Conservation (phyloP, 1,140 invertebrate species). For the Trachymyrmex cornetzi region DNA sequence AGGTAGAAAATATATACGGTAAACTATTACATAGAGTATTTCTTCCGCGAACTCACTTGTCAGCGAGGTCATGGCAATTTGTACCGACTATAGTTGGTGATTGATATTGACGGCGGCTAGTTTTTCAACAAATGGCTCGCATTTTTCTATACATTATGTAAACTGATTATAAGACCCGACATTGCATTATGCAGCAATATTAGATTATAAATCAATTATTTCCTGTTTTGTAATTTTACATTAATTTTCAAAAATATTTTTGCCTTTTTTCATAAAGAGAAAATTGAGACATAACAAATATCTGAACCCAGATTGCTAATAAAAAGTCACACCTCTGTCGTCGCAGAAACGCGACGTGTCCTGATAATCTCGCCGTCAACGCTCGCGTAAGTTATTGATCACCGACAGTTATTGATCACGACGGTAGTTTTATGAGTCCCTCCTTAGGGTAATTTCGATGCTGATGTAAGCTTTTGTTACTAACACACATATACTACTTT, state of each 20-base stretch:
- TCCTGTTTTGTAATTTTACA: not conserved
- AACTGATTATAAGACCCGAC: not conserved
- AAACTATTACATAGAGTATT: constrained; percentile 29
- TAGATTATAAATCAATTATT: not conserved
- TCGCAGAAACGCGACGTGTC: not conserved
- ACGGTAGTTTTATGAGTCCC: constrained; percentile 16
- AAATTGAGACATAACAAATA: not conserved
- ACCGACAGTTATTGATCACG: constrained; percentile 47
- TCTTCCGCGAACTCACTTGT: constrained; percentile 41
- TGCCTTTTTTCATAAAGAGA: not conserved
- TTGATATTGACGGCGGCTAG: constrained; percentile 32
- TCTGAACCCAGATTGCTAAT: not conserved
- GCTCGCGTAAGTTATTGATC: constrained; percentile 41
- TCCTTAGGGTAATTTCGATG: constrained; percentile 30
- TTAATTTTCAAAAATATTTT: constrained; percentile 2
- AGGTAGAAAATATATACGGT: constrained; percentile 38
- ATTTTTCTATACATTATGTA: not conserved
- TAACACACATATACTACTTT: not conserved
- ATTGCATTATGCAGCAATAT: not conserved
- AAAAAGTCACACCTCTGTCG: constrained; percentile 22
- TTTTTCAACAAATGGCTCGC: constrained; percentile 29
- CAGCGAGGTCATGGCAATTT: constrained; percentile 45
- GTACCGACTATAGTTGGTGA: constrained; percentile 16
- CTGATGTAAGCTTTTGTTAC: not conserved
- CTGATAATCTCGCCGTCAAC: constrained; percentile 31